Conservation (phyloP, 2,888 invertebrate genomes). For the Cantharis flavilabris region DNA sequence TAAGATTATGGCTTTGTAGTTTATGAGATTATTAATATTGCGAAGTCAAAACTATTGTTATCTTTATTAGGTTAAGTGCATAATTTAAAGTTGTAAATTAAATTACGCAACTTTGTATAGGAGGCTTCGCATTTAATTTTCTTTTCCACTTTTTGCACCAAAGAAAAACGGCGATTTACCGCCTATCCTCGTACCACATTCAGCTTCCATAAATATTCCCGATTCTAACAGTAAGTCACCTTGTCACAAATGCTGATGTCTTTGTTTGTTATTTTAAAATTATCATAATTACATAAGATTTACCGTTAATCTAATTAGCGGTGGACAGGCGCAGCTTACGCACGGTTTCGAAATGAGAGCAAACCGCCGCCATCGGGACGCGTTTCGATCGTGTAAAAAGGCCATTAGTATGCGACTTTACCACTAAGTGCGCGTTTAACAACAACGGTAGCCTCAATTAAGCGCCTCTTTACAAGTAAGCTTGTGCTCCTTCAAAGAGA, state of each 20-base stretch:
- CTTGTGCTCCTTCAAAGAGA: constrained; percentile 21
- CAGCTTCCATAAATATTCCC: constrained; percentile 44
- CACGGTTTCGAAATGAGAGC: constrained; percentile 14
- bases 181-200: constrained; percentile 49
- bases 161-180: constrained; percentile 11
- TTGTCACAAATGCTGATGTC: constrained; percentile 52
- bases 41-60: background rate
- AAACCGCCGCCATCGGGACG: constrained; percentile 22
- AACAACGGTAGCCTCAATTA: constrained; percentile 38
- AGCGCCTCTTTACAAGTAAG: constrained; percentile 31
- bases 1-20: background rate
- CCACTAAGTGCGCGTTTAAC: constrained; percentile 35
- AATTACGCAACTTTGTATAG: background rate
- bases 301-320: background rate
- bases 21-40: background rate
- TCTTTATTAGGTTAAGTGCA: background rate
- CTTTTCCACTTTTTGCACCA: background rate
- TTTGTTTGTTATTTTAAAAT: constrained; percentile 40
- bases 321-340: constrained; percentile 10
- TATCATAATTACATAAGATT: constrained; percentile 17
- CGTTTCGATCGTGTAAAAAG: constrained; percentile 24
- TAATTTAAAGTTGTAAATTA: background rate
- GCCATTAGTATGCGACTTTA: constrained; percentile 36
- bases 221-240: constrained; percentile 35
- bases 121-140: background rate